Evolutionary conservation across 1,140 invertebrate genomes (phyloP).

Genomic region (Grapholita molesta): DNA sequence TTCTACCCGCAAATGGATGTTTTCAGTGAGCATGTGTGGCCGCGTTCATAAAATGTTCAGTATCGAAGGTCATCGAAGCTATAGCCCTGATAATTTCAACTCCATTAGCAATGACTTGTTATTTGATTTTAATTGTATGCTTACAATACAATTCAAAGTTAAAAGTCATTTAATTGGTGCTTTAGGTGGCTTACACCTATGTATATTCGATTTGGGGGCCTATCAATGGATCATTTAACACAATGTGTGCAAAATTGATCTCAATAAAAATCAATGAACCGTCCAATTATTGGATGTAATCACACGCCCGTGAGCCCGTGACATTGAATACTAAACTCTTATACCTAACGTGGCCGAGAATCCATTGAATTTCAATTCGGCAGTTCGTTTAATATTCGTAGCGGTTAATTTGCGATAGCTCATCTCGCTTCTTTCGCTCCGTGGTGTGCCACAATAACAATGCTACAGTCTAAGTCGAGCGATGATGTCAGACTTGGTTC

Average conservation of each 20-base stretch:
- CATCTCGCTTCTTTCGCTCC: conserved; percentile 53
- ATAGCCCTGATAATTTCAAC: neutral
- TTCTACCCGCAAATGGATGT: neutral
- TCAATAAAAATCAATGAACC: conserved; percentile 48
- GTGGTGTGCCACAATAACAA: conserved; percentile 57
- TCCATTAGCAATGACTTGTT: conserved; percentile 12
- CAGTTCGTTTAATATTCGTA: conserved; percentile 56
- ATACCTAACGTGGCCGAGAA: conserved; percentile 28
- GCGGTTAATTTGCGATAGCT: conserved; percentile 50
- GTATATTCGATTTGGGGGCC: conserved; percentile 25
- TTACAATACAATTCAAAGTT: neutral
- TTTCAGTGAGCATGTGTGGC: neutral
- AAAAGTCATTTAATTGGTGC: neutral
- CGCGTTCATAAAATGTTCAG: neutral
- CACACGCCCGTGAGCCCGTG: conserved; percentile 41
- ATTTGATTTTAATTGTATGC: neutral
- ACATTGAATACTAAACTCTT: conserved; percentile 63
- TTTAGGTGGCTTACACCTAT: conserved; percentile 1
- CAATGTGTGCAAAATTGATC: conserved; percentile 47
- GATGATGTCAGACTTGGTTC: conserved; percentile 63
- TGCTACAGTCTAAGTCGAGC: conserved; percentile 50
- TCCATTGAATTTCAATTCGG: conserved; percentile 34
- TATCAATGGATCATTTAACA: conserved; percentile 50
- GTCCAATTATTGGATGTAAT: conserved; percentile 46
- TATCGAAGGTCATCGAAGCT: conserved; percentile 11